phyloP scores from a whole-genome alignment of 2,888 invertebrate genomes.

The Clostera curtula region DNA sequence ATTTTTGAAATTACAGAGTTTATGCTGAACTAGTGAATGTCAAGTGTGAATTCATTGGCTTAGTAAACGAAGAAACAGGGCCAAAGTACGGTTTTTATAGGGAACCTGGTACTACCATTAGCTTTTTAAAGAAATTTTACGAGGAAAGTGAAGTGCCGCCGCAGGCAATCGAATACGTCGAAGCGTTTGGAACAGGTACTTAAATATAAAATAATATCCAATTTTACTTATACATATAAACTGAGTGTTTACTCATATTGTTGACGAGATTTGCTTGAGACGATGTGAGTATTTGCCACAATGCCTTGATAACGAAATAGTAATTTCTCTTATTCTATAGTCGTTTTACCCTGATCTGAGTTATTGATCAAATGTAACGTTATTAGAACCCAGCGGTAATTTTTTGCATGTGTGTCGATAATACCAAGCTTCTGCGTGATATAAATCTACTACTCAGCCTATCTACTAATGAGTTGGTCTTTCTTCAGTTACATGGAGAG shows the following conservation, averaged over 20 bases:
- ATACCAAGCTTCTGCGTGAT: too few species aligned
- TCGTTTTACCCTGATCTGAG: too few species aligned
- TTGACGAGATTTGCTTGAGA: too few species aligned
- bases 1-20: slow-evolving; percentile 36
- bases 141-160: slow-evolving; percentile 79
- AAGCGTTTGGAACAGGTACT: slow-evolving; percentile 86
- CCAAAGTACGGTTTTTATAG: slow-evolving; percentile 69
- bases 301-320: too few species aligned
- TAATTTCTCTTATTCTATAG: too few species aligned
- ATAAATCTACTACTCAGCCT: too few species aligned
- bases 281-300: too few species aligned
- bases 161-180: slow-evolving; percentile 81
- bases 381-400: too few species aligned
- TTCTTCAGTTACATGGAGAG: too few species aligned
- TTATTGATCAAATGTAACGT: too few species aligned
- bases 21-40: slow-evolving; percentile 82
- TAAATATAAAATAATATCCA: not conserved
- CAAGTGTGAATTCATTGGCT: slow-evolving; percentile 70
- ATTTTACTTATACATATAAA: not conserved
- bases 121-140: slow-evolving; percentile 74
- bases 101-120: slow-evolving; percentile 56
- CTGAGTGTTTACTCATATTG: not conserved
- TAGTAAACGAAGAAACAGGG: slow-evolving; percentile 46
- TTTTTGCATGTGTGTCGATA: too few species aligned
- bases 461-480: too few species aligned